These are phyloP conservation scores for Sphinx pinastri DNA, from an alignment of 2,888 invertebrate species.

Conservation along the genomic window DNA sequence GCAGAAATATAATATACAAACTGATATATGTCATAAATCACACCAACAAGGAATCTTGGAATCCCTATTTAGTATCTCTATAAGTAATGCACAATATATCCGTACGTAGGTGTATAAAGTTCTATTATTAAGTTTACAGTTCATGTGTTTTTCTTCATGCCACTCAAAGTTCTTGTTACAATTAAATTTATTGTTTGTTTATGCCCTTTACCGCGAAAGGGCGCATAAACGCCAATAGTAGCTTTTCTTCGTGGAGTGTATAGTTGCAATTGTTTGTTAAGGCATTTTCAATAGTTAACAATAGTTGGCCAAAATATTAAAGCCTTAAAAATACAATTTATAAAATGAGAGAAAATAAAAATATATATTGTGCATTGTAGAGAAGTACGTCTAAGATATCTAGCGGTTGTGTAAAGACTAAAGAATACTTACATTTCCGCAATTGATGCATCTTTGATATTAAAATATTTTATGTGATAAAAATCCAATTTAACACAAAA, in stretches of 20 bases:
- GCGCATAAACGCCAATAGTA: not conserved
- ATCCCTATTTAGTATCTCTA: not conserved
- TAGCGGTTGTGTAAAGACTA: too few relatives aligned
- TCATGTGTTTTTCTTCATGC: not conserved
- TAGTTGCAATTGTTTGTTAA: not conserved
- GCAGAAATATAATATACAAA: not conserved
- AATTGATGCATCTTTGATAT: too few relatives aligned
- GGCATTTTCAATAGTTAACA: not conserved
- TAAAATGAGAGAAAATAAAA: too few relatives aligned
- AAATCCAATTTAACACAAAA: too few relatives aligned
- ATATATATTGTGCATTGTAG: too few relatives aligned
- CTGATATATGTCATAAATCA: not conserved
- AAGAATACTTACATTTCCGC: too few relatives aligned
- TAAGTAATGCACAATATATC: not conserved
- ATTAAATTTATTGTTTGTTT: not conserved
- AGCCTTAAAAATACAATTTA: not conserved
- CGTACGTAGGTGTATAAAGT: not conserved
- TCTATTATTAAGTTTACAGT: not conserved
- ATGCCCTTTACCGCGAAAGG: conserved; percentile 11
- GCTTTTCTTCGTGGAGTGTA: not conserved
- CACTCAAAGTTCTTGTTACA: conserved; percentile 3
- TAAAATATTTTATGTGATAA: too few relatives aligned
- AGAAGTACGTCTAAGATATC: too few relatives aligned
- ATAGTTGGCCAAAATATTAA: not conserved
- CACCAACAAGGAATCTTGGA: not conserved